Conservation (phyloP, 1,140 invertebrate genomes). For the Nebria ingens region DNA sequence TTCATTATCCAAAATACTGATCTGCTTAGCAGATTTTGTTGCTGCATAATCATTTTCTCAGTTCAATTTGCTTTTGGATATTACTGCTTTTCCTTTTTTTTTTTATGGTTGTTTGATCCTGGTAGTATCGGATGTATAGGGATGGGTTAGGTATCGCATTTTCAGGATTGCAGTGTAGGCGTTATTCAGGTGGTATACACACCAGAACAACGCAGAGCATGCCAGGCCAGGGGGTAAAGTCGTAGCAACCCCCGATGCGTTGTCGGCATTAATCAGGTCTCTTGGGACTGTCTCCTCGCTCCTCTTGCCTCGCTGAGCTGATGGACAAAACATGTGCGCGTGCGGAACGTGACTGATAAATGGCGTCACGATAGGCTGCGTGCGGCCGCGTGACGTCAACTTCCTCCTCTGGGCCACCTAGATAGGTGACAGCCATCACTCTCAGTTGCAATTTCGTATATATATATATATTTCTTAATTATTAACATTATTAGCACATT, state of each 20-base stretch:
- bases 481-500: neutral
- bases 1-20: no score
- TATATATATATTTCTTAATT: neutral
- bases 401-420: neutral
- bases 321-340: conserved; percentile 8
- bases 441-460: no score
- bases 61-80: no score
- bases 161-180: neutral
- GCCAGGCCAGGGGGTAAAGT: neutral
- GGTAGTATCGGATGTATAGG: neutral
- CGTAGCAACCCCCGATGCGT: neutral
- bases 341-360: conserved; percentile 8
- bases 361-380: conserved; percentile 5
- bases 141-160: no score
- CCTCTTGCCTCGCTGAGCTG: no score
- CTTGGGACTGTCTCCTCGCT: neutral
- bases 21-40: conserved; percentile 1
- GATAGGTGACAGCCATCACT: no score
- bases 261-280: conserved; percentile 1
- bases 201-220: neutral
- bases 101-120: neutral
- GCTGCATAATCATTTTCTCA: neutral
- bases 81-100: neutral
- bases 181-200: neutral
- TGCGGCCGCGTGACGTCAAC: neutral